Evolutionary conservation across 2,113 vertebrate species (phyloP).

Genomic region (Alligator mississippiensis): DNA sequence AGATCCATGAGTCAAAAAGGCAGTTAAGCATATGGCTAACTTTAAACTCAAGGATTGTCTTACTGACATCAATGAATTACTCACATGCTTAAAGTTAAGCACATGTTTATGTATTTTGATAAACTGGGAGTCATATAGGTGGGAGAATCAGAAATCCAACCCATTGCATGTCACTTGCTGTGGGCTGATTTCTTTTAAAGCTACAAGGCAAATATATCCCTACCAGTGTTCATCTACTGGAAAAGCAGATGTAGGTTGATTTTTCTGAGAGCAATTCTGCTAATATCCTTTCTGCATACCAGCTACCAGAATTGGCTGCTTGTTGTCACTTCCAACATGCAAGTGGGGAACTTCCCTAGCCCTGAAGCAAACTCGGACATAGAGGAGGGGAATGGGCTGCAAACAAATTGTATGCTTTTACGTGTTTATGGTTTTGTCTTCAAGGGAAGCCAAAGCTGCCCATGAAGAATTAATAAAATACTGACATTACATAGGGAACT

Average conservation of each 20-base stretch:
- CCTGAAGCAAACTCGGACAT: neutral
- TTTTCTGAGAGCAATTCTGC: neutral
- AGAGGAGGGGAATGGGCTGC: too few species aligned
- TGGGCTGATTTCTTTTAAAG: neutral
- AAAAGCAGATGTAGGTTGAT: neutral
- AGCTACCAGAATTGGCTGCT: neutral
- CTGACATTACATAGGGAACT: neutral
- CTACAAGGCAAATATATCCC: neutral
- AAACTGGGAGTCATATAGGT: too few species aligned
- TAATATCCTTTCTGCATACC: neutral
- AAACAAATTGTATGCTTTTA: neutral
- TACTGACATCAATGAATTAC: neutral
- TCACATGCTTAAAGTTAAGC: neutral
- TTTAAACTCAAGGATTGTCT: too few species aligned
- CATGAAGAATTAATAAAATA: neutral
- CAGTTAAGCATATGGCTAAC: too few species aligned
- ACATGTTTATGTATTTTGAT: neutral
- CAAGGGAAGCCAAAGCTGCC: neutral
- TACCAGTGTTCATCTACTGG: neutral
- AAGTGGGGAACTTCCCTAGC: neutral
- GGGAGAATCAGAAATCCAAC: too few species aligned
- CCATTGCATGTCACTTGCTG: too few species aligned
- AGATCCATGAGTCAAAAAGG: too few species aligned
- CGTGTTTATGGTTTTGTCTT: neutral
- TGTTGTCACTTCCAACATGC: neutral